These are phyloP conservation scores for Bungarus multicinctus DNA, from an alignment of 2,113 vertebrate genomes.

Conservation along the genomic window DNA sequence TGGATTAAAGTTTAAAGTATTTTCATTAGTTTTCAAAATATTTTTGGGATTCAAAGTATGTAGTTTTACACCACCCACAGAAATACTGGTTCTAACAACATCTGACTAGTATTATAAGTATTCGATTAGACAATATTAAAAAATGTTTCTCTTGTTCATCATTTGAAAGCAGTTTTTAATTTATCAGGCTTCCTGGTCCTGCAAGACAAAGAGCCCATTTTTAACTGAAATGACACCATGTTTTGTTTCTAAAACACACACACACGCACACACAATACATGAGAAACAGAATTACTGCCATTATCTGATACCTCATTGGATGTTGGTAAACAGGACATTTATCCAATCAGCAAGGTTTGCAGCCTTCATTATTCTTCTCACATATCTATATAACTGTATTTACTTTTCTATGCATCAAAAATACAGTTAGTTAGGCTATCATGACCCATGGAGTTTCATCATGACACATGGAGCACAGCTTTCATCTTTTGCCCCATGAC, in stretches of 20 bases:
- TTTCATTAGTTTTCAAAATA: neutral
- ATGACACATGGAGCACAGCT: neutral
- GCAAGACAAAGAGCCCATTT: slow-evolving; percentile 13
- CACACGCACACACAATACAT: neutral
- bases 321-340: slow-evolving; percentile 24
- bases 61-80: neutral
- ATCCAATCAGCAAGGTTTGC: slow-evolving; percentile 13
- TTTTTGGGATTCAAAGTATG: neutral
- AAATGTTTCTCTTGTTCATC: slow-evolving; percentile 11
- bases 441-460: neutral
- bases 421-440: neutral
- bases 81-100: neutral
- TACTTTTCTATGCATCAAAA: slow-evolving; percentile 26
- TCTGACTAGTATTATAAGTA: neutral
- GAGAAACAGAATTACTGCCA: neutral
- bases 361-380: slow-evolving; percentile 4
- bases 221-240: neutral
- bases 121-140: slow-evolving; percentile 33
- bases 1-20: neutral
- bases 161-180: slow-evolving; percentile 9
- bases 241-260: neutral
- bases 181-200: slow-evolving; percentile 14
- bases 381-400: neutral
- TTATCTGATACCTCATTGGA: slow-evolving; percentile 17
- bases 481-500: neutral